Evolutionary conservation across 2,113 vertebrate species (phyloP).

Genomic region (Emydocephalus ijimae): DNA sequence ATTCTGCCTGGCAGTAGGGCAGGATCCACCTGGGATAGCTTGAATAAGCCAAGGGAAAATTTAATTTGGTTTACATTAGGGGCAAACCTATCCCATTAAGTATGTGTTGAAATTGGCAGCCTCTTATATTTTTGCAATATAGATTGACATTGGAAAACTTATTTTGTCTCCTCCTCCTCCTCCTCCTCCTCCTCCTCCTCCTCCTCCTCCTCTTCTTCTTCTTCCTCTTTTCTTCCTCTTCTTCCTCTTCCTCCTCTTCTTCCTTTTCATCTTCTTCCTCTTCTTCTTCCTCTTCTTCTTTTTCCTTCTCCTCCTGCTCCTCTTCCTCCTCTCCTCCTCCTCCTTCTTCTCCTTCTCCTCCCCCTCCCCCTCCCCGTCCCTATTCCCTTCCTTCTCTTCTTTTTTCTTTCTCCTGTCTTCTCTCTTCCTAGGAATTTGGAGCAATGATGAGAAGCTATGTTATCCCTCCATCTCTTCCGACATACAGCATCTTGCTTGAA

Average conservation of each 20-base stretch:
- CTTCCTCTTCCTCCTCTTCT: too few species aligned
- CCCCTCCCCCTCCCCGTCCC: too few species aligned
- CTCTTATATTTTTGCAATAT: background rate
- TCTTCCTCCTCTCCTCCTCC: too few species aligned
- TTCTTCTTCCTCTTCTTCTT: too few species aligned
- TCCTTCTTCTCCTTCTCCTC: too few species aligned
- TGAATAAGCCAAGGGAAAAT: background rate
- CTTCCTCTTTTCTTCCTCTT: too few species aligned
- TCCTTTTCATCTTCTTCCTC: background rate
- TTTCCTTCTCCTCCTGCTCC: fast-evolving
- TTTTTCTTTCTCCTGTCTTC: background rate
- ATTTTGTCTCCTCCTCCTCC: too few species aligned
- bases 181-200: too few species aligned
- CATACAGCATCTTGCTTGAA: slow-evolving; percentile 75
- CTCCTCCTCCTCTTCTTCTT: too few species aligned
- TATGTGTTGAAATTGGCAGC: background rate
- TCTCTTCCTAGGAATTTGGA: slow-evolving; percentile 69
- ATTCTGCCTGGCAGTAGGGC: slow-evolving; percentile 1
- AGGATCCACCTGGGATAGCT: background rate
- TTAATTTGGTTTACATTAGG: background rate
- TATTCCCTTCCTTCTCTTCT: background rate
- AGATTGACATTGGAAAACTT: background rate
- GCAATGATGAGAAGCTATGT: slow-evolving; percentile 74
- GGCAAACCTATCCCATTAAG: background rate
- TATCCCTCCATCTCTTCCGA: slow-evolving; percentile 72